phyloP scores from a whole-genome alignment of 2,113 vertebrate species.

The Callaeas wilsoni region DNA sequence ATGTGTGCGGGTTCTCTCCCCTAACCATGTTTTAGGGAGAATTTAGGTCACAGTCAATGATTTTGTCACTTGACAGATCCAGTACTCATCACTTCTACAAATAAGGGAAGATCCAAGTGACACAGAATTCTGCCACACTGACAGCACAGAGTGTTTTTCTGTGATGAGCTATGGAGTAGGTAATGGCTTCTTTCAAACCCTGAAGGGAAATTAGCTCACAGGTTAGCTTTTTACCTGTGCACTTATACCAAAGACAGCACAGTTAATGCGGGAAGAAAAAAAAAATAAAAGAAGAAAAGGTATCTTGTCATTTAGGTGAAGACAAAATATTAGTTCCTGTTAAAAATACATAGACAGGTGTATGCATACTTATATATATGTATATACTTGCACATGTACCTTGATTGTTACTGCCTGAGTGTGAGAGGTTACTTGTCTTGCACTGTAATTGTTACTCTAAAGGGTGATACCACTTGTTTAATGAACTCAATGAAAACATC shows the following conservation, averaged over 20 bases:
- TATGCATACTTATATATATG: background rate
- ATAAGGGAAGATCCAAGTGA: background rate
- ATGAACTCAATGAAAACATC: background rate
- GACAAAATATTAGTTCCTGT: background rate
- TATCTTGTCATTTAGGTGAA: background rate
- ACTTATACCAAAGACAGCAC: background rate
- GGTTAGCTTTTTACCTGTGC: background rate
- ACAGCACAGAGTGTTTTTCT: background rate
- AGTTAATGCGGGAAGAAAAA: background rate
- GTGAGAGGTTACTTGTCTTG: background rate
- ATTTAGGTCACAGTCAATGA: conserved; percentile 8
- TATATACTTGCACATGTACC: background rate
- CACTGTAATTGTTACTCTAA: background rate
- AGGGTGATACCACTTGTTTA: background rate
- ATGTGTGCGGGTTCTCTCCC: background rate
- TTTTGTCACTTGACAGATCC: conserved; percentile 36
- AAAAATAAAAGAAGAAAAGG: background rate
- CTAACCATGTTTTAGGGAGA: background rate
- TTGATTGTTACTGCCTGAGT: background rate
- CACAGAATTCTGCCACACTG: background rate
- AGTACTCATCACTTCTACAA: background rate
- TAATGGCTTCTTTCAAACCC: background rate
- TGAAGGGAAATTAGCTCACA: background rate
- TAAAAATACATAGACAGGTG: background rate
- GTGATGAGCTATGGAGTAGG: background rate